These are phyloP conservation scores for Pelochelys cantorii DNA, from an alignment of 2,797 vertebrate genomes.

Conservation along the genomic window DNA sequence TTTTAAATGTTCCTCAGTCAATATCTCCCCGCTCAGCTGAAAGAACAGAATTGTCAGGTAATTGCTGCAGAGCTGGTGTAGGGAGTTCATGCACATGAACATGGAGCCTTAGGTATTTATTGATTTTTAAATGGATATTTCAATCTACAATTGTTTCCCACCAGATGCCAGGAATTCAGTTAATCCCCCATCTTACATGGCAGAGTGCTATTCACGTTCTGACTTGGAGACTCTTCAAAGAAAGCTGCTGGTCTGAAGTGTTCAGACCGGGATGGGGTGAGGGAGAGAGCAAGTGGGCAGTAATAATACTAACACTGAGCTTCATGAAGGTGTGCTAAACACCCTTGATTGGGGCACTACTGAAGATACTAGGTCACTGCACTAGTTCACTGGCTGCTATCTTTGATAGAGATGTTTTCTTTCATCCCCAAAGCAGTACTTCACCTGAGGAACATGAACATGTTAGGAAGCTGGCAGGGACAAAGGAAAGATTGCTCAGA, in stretches of 20 bases:
- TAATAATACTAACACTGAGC: neutral
- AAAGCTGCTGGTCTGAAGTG: neutral
- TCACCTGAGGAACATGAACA: neutral
- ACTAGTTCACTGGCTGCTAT: neutral
- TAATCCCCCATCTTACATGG: neutral
- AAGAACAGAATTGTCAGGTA: neutral
- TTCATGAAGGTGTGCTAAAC: neutral
- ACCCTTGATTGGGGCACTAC: neutral
- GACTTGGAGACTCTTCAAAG: neutral
- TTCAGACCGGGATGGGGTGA: neutral
- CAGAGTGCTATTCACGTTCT: neutral
- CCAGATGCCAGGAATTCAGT: neutral
- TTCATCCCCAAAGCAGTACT: neutral
- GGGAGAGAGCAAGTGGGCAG: neutral
- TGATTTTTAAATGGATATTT: neutral
- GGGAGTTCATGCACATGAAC: conserved; percentile 24
- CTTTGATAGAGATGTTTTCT: neutral
- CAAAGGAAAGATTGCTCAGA: neutral
- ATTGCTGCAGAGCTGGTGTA: conserved; percentile 40
- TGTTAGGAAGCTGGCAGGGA: neutral
- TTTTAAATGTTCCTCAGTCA: neutral
- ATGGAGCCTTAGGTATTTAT: neutral
- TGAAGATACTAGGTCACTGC: neutral
- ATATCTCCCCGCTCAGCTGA: neutral
- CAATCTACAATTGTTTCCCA: neutral